Evolutionary conservation across 2,888 invertebrate genomes (phyloP).

Genomic region (Griposia aprilina): DNA sequence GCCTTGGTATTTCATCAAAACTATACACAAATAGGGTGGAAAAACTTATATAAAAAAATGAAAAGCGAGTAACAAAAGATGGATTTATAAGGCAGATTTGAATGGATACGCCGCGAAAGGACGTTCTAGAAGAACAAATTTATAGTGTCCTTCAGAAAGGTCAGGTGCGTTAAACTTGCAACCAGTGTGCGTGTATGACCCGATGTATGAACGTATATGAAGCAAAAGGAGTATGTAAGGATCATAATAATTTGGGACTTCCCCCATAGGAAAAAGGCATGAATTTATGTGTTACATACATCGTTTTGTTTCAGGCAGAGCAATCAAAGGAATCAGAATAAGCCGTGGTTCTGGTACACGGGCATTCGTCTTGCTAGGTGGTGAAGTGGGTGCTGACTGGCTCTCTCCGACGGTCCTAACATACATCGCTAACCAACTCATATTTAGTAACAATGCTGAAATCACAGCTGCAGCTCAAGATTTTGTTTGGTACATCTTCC

Average conservation of each 20-base stretch:
- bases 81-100: neutral
- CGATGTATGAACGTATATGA: neutral
- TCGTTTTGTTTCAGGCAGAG: slow-evolving; percentile 76
- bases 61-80: neutral
- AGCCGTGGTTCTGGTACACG: slow-evolving; percentile 76
- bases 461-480: slow-evolving; percentile 87
- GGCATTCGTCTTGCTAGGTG: slow-evolving; percentile 84
- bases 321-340: slow-evolving; percentile 87
- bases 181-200: neutral
- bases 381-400: slow-evolving; percentile 95
- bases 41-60: neutral
- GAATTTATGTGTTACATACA: neutral
- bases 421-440: slow-evolving; percentile 91
- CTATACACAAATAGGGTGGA: neutral
- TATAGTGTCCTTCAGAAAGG: neutral
- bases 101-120: neutral
- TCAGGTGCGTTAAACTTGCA: neutral
- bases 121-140: neutral
- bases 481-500: slow-evolving; percentile 94
- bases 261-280: neutral
- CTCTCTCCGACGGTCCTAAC: slow-evolving; percentile 92
- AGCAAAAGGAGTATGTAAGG: neutral
- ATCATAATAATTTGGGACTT: neutral
- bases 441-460: slow-evolving; percentile 88
- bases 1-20: neutral